Evolutionary conservation across 1,140 invertebrate genomes (phyloP).

Genomic region (Pogonomyrmex californicus): DNA sequence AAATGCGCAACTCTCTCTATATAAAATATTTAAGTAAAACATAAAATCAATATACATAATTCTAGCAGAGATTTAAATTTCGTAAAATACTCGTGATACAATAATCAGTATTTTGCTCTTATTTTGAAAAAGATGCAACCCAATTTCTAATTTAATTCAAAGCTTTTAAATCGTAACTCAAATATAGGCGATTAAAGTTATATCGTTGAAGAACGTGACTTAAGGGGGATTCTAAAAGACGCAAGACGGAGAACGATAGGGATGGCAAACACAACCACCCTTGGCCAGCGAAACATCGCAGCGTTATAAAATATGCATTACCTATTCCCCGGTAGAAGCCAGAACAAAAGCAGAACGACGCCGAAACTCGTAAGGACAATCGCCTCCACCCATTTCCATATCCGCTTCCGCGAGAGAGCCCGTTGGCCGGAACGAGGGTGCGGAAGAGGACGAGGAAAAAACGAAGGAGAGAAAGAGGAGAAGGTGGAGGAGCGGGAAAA

Average conservation of each 20-base stretch:
- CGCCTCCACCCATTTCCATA: conserved; percentile 79
- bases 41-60: background rate
- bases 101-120: background rate
- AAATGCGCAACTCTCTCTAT: background rate
- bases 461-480: background rate
- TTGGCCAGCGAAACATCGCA: conserved; percentile 65
- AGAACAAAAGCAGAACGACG: conserved; percentile 77
- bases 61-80: background rate
- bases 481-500: conserved; percentile 44
- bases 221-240: background rate
- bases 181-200: conserved; percentile 9
- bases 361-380: conserved; percentile 68
- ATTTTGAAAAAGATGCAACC: background rate
- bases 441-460: conserved; percentile 1
- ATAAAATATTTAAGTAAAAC: background rate
- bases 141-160: conserved; percentile 19
- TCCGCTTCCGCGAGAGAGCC: conserved; percentile 53
- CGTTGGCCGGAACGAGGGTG: conserved; percentile 37
- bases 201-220: background rate
- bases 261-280: background rate
- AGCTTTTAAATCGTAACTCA: background rate
- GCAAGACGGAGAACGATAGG: background rate
- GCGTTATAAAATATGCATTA: conserved; percentile 84
- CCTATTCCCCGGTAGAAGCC: conserved; percentile 75
- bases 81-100: background rate